Evolutionary conservation across 2,888 invertebrate species (phyloP).

Genomic region (Siphlonurus alternatus): DNA sequence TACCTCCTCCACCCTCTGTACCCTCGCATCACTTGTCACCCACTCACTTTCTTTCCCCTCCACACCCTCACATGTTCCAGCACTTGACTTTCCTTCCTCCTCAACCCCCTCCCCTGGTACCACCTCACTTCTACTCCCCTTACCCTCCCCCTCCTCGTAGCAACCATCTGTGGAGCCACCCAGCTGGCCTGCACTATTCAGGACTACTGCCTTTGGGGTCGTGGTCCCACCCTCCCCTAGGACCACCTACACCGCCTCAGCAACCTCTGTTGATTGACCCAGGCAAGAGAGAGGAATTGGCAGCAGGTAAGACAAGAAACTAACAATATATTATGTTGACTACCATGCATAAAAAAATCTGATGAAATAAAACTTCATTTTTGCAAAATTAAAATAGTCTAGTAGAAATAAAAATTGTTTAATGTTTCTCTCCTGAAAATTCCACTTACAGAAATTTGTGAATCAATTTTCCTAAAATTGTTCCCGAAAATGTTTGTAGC

Average conservation of each 20-base stretch:
- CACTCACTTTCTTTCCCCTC: conserved; percentile 3
- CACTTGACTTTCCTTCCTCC: conserved; percentile 18
- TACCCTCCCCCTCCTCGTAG: not conserved
- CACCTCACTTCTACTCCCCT: conserved; percentile 12
- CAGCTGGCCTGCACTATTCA: conserved; percentile 7
- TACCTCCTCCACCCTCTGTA: conserved; percentile 11
- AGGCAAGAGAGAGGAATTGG: conserved; percentile 5
- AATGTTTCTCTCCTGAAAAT: too few species aligned
- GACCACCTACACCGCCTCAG: conserved; percentile 10
- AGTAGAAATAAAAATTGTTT: too few species aligned
- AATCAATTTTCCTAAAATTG: too few species aligned
- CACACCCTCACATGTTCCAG: conserved; percentile 10
- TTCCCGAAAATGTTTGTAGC: too few species aligned
- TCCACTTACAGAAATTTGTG: too few species aligned
- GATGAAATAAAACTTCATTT: too few species aligned
- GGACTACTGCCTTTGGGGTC: conserved; percentile 1
- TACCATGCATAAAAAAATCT: too few species aligned
- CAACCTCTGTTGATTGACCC: conserved; percentile 14
- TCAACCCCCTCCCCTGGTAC: conserved; percentile 16
- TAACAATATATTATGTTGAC: too few species aligned
- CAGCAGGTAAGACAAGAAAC: conserved; percentile 20
- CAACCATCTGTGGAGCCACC: conserved; percentile 6
- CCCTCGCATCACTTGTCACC: conserved; percentile 6
- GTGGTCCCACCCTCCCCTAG: not conserved
- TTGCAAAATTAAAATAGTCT: too few species aligned